Conservation (phyloP, 2,797 vertebrate genomes). For the Acomys russatus region DNA sequence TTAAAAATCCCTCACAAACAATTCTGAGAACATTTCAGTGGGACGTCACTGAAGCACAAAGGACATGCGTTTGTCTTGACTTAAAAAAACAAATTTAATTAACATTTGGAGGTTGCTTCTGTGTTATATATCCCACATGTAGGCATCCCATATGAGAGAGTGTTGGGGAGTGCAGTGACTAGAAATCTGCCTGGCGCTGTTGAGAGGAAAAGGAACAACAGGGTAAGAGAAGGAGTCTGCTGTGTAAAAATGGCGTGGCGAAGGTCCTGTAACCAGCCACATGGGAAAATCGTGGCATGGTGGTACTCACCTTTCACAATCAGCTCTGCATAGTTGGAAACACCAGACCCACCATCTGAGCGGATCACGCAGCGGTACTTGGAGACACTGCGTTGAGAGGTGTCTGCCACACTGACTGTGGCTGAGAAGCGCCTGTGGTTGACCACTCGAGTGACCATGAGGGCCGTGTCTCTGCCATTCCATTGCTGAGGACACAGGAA, state of each 20-base stretch:
- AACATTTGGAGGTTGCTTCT: neutral
- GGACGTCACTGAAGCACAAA: neutral
- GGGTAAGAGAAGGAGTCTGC: neutral
- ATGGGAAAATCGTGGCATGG: fast-evolving
- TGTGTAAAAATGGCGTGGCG: neutral
- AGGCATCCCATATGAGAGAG: neutral
- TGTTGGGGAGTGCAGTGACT: fast-evolving
- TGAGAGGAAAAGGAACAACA: neutral
- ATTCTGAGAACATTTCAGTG: neutral
- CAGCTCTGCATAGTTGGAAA: slow-evolving; percentile 97
- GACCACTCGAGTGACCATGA: slow-evolving; percentile 98
- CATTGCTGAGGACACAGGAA: slow-evolving; percentile 92
- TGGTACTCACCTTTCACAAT: slow-evolving; percentile 94
- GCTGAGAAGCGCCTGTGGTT: slow-evolving; percentile 97
- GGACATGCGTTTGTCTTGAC: neutral
- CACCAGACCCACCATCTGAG: slow-evolving; percentile 96
- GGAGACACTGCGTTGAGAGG: slow-evolving; percentile 95
- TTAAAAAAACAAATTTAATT: slow-evolving; percentile 6
- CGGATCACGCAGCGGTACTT: slow-evolving; percentile 98
- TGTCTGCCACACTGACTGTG: slow-evolving; percentile 96
- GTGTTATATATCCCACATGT: neutral
- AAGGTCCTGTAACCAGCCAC: neutral
- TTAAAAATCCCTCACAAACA: neutral
- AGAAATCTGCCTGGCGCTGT: no score
- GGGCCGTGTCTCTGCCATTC: slow-evolving; percentile 96